Evolutionary conservation across 2,113 vertebrate genomes (phyloP), one percentile per base, ranked within the genome.

Genomic region (Stigmatopora nigra): DNA sequence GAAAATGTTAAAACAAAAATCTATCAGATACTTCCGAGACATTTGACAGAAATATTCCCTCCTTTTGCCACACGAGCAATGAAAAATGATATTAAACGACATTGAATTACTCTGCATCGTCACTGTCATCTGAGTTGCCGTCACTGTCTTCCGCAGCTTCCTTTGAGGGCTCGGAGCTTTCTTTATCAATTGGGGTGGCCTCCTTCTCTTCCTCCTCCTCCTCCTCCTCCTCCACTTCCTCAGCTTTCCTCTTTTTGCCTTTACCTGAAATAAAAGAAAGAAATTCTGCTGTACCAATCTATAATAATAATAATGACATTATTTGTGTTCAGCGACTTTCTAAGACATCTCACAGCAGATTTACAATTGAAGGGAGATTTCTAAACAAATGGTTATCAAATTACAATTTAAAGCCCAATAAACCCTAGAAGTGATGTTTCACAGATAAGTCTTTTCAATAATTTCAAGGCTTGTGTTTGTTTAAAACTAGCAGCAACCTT

Each of bases 51-150:
- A 22, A 61, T 15, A 15, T 46, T 19, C 17, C 22, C 15, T 7
- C 5, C 14, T 11, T 19, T 46, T 61, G 44, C n/a, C 15, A 61
- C 16, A 11, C 10, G 5, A 61, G n/a, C 16, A 17, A 3, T 11
- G 0, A 19, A 19, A 3, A 44, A 19, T 38, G 44, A 44, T n/a
- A n/a, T 2, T n/a, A 8, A 38, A 60, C 38, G 11, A 8, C 17
- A 5, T 59, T 82, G 12, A 63, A 31, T 84, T 76, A 95, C 94
- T 81, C 88, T 47, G 93, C 93, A n/a, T 93, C 93, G 0, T 94
- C 92, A 79, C 82, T 88, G 85, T 93, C 92, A 5, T 88, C 92
- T 0, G 90, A 90, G 73, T 87, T 88, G 5, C 83, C 65, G 20
- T 88, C 87, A n/a, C 68, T 73, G 11, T 84, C 80, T 2, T 82